phyloP scores from a whole-genome alignment of 2,113 vertebrate genomes.

The Salvelinus namaycush region DNA sequence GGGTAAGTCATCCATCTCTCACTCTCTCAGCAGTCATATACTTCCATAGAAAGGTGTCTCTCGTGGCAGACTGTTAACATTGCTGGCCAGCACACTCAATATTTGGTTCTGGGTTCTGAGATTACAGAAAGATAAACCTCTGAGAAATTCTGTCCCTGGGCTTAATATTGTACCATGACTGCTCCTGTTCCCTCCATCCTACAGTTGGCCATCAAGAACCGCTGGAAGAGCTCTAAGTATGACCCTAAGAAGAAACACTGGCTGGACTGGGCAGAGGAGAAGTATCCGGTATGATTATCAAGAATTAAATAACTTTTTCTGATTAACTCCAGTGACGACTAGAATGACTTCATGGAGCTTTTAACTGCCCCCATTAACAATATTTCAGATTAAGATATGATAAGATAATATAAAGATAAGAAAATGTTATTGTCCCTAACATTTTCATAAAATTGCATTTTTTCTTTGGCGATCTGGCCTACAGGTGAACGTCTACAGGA shows the following conservation, averaged over 20 bases:
- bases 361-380: no score
- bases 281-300: slow-evolving; percentile 80
- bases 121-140: not conserved
- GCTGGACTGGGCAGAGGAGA: slow-evolving; percentile 95
- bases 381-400: no score
- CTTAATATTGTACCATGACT: not conserved
- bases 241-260: slow-evolving; percentile 83
- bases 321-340: no score
- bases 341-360: no score
- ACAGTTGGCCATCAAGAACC: slow-evolving; percentile 89
- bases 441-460: not conserved
- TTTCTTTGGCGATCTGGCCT: no score
- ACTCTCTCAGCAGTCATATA: not conserved
- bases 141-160: not conserved
- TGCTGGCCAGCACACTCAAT: no score
- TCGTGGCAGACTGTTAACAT: no score
- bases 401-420: no score
- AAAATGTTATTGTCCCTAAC: not conserved
- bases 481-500: no score
- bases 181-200: not conserved
- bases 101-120: not conserved
- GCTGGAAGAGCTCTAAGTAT: slow-evolving; percentile 73
- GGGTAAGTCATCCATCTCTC: slow-evolving; percentile 77
- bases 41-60: no score
- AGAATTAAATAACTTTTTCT: not conserved